phyloP scores from a whole-genome alignment of 2,113 vertebrate species.

The Montifringilla adamsi region DNA sequence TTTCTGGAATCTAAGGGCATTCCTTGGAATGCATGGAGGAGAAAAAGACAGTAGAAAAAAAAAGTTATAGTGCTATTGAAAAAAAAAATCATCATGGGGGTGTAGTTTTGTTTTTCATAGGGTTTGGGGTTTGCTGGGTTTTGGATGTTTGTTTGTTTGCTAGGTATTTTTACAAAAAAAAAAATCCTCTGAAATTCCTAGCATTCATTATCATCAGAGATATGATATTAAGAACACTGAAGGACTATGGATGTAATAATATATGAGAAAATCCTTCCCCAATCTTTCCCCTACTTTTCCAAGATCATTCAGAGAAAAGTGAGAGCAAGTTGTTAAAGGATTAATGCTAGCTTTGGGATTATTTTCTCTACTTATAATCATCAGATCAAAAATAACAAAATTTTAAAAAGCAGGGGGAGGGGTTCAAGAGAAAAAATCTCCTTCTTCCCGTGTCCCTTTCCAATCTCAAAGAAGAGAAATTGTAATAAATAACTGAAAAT shows the following conservation, averaged over 20 bases:
- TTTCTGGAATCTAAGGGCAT: not conserved
- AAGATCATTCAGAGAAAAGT: not conserved
- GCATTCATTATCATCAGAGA: not conserved
- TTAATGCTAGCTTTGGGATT: not conserved
- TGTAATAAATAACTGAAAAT: not conserved
- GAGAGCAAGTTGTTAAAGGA: not conserved
- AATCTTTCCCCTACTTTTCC: not conserved
- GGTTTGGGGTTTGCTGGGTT: not conserved
- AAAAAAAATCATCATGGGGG: not conserved
- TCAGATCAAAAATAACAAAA: not conserved
- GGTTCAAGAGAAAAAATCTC: not conserved
- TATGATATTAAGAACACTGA: not conserved
- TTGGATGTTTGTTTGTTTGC: not conserved
- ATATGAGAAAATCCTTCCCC: not conserved
- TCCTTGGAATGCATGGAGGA: not conserved
- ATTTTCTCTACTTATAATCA: not conserved
- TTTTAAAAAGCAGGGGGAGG: accelerated
- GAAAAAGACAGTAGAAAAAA: not conserved
- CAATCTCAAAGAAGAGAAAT: not conserved
- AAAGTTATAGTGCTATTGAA: not conserved
- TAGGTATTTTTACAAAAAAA: not conserved
- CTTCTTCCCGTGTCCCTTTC: not conserved
- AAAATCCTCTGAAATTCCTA: not conserved
- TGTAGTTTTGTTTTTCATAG: not conserved
- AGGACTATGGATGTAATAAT: not conserved